Base-by-base conservation (phyloP, 2,113 vertebrate genomes). In the Trogon surrucura region DNA sequence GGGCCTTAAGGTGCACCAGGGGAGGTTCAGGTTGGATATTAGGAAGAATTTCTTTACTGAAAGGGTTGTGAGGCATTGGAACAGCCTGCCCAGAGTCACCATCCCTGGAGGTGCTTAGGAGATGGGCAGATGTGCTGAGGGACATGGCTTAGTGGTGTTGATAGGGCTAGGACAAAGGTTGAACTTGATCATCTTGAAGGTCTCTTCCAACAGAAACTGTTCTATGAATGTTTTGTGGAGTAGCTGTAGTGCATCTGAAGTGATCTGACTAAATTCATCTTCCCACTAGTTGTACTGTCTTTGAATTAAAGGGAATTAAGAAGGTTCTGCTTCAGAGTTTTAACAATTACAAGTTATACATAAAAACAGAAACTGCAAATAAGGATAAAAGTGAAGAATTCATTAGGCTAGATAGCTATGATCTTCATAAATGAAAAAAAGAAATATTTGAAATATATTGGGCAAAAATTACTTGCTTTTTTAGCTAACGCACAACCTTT, bases 221-320 rank as follows among this genome's bases (percentile, higher is more conserved):
- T 41, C 41, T 41, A 41, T 41, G 41, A 41, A 41, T 41, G 10
- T 32, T 19, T 30, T 0, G 3, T 45, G 5, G 10, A 36, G 14
- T 20, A 53, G 16, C 5, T 10, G 11, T 8, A 45, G 30, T 16
- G 4, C 3, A 10, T 2, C 44, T 56, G 61, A 74, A 67, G 10
- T 2, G 11, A 29, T 32, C 29, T 23, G 16, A 5, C 10, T 23
- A 85, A 60, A 78, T 30, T 67, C 21, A 10, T 30, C 38, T 15
- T 65, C 47, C 23, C 18, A 10, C n/a, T 25, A 19, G 3, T 41
- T 1, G 2, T 29, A 6, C 11, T n/a, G 2, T 4, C 50, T 66
- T 29, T 64, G 34, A 48, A 44, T 34, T 82, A 32, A 79, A 69
- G 4, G 44, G 9, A 51, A 61, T 75, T 36, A 48, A 48, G 34